Percentiles rank a stretch among this genome's conserved stretches.
These are phyloP conservation scores for Erithacus rubecula DNA, from an alignment of 2,797 vertebrate species.

Conservation along the genomic window DNA sequence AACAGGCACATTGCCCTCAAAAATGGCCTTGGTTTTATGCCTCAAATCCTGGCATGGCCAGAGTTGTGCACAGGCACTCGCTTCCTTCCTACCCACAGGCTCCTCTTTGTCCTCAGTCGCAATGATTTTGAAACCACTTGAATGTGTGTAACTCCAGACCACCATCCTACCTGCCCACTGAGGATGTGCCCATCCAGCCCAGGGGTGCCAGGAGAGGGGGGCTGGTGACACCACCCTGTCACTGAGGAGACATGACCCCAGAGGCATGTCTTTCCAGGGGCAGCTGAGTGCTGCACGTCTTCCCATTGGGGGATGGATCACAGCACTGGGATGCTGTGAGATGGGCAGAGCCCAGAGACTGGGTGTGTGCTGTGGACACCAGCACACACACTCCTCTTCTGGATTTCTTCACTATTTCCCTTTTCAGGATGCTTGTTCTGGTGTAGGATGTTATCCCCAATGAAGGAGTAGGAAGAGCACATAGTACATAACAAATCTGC, in stretches of 20 bases:
- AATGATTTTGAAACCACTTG: not conserved
- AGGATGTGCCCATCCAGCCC: not conserved
- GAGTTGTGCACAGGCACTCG: not conserved
- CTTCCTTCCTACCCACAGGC: not conserved
- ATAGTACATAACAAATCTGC: not conserved
- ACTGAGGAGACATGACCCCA: not conserved
- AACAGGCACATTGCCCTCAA: not conserved
- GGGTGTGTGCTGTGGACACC: not conserved
- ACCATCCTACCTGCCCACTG: fast-evolving
- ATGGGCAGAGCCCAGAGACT: not conserved
- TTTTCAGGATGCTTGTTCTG: not conserved
- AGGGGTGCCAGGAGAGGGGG: not conserved
- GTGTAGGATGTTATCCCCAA: fast-evolving
- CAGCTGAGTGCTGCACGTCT: fast-evolving
- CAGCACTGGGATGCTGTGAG: not conserved
- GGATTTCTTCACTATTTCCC: not conserved
- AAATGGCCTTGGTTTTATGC: not conserved
- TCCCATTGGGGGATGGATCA: fast-evolving
- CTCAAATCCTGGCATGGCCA: not conserved
- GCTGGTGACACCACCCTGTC: not conserved
- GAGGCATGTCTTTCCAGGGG: not conserved
- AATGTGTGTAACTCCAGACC: fast-evolving
- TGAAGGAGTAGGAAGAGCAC: not conserved
- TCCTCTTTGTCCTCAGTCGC: not conserved
- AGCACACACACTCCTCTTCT: not conserved